These are phyloP conservation scores for Calcarius ornatus DNA, from an alignment of 2,113 vertebrate genomes.

Conservation along the genomic window DNA sequence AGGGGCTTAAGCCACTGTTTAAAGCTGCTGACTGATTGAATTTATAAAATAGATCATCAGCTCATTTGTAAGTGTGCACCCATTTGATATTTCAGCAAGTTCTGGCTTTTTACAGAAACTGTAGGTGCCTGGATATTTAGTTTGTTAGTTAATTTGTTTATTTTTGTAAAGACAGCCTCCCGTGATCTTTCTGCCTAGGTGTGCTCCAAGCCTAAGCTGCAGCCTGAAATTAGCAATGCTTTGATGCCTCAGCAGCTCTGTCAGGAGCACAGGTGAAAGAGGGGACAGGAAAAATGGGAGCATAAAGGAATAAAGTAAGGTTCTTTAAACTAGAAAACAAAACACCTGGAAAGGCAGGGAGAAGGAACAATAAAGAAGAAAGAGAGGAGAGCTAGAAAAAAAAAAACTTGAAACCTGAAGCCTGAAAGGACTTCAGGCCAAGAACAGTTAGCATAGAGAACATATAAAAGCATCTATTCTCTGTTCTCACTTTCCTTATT, in stretches of 20 bases:
- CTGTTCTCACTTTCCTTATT: not conserved
- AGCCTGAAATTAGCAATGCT: not conserved
- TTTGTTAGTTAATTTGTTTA: not conserved
- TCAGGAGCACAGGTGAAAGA: not conserved
- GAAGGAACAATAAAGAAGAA: not conserved
- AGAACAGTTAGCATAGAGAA: not conserved
- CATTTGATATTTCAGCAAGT: not conserved
- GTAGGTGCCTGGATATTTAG: not conserved
- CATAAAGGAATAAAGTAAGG: not conserved
- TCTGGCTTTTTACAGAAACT: not conserved
- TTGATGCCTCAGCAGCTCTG: not conserved
- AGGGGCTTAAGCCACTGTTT: not conserved
- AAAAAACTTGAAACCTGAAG: not conserved
- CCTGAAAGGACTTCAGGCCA: not conserved
- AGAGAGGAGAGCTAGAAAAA: not conserved
- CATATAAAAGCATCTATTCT: not conserved
- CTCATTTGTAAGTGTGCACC: not conserved
- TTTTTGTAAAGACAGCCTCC: not conserved
- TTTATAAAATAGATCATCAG: not conserved
- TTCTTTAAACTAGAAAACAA: not conserved
- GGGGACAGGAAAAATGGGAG: not conserved
- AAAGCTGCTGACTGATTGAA: not conserved
- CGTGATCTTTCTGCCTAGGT: not conserved
- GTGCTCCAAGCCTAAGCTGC: not conserved
- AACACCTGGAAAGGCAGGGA: not conserved